Base-by-base conservation (phyloP, 2,888 invertebrate genomes). In the Stictocephala bisonia region DNA sequence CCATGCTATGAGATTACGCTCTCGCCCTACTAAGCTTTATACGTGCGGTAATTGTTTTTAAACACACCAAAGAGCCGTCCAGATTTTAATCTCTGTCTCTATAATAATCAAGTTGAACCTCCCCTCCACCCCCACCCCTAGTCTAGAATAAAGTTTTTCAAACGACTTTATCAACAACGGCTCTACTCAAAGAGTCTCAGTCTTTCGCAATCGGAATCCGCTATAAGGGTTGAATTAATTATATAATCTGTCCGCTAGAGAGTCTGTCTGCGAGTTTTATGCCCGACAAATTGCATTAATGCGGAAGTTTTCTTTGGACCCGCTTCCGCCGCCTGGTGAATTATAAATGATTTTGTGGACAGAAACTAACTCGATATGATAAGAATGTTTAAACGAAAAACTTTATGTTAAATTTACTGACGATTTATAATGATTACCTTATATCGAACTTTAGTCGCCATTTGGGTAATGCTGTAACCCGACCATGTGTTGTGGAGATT, bases 121-220 rank as follows among this genome's bases (percentile, higher is more conserved):
- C 44, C 44, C 13, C 44, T n/a, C 44, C 6, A 15, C n/a, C 24
- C 6, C 18, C 26, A 56, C 6, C 56, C 31, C 56, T 56, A 56
- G 56, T 22, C 31, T 31, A n/a, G 20, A 60, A 60, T 60, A 60
- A 60, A 60, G 60, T 60, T 60, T 56, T 60, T 60, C 60, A 60
- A 60, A 60, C 60, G 40, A 60, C 60, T 60, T 60, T 40, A 60
- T 60, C 60, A 60, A 60, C n/a, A n/a, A n/a, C n/a, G n/a, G n/a
- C n/a, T n/a, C n/a, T n/a, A n/a, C 60, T 60, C 60, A 60, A 60
- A 60, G 60, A 60, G 60, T 60, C 31, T 40, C 22, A 60, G 40
- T 60, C 60, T 60, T 60, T 60, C 60, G 60, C 60, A 60, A 60
- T 40, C 60, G 24, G 31, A 11, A 40, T 27, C 40, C 24, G 31